Percentiles rank a stretch among this genome's conserved stretches.
Evolutionary conservation across 1,140 invertebrate species (phyloP).

Genomic region (Arctopsyche grandis): DNA sequence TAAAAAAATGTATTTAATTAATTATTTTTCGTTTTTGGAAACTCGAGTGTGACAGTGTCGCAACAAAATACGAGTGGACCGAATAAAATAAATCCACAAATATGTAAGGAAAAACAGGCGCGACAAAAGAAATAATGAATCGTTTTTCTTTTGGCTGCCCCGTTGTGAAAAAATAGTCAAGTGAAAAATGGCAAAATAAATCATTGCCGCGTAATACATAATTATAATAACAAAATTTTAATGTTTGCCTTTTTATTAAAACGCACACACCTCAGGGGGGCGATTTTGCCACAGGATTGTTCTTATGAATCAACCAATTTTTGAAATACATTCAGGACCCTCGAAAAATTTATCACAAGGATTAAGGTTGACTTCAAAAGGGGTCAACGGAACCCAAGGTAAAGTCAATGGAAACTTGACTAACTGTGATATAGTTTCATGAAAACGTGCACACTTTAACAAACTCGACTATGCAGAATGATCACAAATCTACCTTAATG

Average conservation of each 20-base stretch:
- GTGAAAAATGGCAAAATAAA: constrained; percentile 30
- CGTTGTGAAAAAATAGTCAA: neutral
- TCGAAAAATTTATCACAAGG: no score
- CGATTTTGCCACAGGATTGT: neutral
- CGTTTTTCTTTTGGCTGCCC: neutral
- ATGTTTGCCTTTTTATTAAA: constrained; percentile 22
- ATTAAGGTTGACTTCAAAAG: no score
- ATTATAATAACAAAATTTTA: constrained; percentile 27
- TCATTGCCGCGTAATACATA: constrained; percentile 29
- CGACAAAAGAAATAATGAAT: constrained; percentile 26
- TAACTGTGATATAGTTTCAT: no score
- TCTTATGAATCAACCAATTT: no score
- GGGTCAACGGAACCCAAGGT: no score
- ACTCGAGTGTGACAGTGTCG: neutral
- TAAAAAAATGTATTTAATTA: no score
- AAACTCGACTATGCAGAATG: no score
- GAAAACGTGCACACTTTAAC: no score
- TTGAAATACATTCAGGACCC: no score
- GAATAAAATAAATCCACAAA: constrained; percentile 25
- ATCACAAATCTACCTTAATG: no score
- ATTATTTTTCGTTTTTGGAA: no score
- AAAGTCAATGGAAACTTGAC: no score
- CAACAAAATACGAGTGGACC: neutral
- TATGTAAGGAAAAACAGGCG: neutral
- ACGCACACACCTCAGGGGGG: neutral